Base-by-base conservation (phyloP, 2,888 invertebrate species). In the Eledona agricola region DNA sequence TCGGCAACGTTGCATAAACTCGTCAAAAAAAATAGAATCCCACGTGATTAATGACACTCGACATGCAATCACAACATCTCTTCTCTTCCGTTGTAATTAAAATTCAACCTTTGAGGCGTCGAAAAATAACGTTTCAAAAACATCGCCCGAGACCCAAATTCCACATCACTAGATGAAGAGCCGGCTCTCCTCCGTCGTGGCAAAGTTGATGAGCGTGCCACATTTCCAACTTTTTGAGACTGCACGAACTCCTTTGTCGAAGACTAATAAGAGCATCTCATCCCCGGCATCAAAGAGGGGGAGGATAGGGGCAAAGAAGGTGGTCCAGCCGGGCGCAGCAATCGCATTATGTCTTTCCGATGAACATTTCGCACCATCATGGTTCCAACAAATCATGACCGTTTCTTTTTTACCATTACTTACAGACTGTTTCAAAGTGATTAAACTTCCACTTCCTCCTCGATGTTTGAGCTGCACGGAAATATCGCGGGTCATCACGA, bases 401-500 rank as follows among this genome's bases (percentile, higher is more conserved):
- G 43, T 43, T 43, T 32, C 22, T 20, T 43, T 42, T 26, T 28
- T 40, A 22, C 11, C 40, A 40, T 40, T 40, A 42, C 29, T 42
- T 42, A 28, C 19, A 2, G 12, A 6, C 31, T 31, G 31, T 31
- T 29, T 17, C 16, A 42, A 42, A 42, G 19, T 42, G 29, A 42
- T 26, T 42, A 17, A 5, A 6, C 20, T 4, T 11, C 20, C 15
- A 43, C 31, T 31, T 43, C 43, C 43, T 22, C 31, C 17, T 28
- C 29, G 28, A 20, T 43, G 23, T 43, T 43, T 22, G 31, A 43
- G 22, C 43, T 25, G 20, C 5, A 7, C 20, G 20, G 23, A 40
- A 40, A 40, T 40, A 40, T 22, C 43, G 29, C 22, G 19, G 43
- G 43, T 43, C 43, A 15, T 29, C 43, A 43, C 31, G 43, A 43